Base-by-base conservation (phyloP, 2,888 invertebrate species). In the Entomobrya multifasciata region DNA sequence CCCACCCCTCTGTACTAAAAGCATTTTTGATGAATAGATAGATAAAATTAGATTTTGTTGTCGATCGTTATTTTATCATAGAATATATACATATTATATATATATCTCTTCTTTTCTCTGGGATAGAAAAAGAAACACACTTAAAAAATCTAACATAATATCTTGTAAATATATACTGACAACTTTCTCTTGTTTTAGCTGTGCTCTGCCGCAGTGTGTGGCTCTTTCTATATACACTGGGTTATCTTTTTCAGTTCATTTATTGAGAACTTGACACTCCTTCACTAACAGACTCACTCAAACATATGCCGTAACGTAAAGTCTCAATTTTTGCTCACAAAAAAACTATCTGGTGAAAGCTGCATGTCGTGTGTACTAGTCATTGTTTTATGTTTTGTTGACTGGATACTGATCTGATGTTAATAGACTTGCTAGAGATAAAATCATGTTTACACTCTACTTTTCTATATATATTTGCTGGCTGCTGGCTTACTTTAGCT, bases 1-100 rank as follows among this genome's bases (percentile, higher is more conserved):
- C 90, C 90, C 89, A 90, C 90, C 90, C 90, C 90, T 90, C 90
- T 90, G 90, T 90, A 90, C 89, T 90, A 87, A 88, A 86, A 79
- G 77, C 86, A 89, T 90, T 90, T 87, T 87, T 81, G 86, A 88
- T 88, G 78, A 87, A 79, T 86, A 86, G 86, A 80, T 78, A 67
- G 47, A 70, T 65, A 52, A 49, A 52, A 22, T n/a, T 62, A 81
- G 81, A 80, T 57, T 44, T 70, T 72, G 47, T 70, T 72, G 36
- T 36, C 36, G 36, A 36, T 57, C 49, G 55, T 72, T 57, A 44
- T 57, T n/a, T 36, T 36, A 36, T 36, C 36, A 36, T 36, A 36
- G 36, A 36, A 4, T 36, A 36, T 52, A 8, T 74, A 17, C 15
- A 15, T 22, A 52, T 25, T n/a, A 22, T 47, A 41, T 65, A 17